These are phyloP conservation scores for Torymus aiolomorphi DNA, from an alignment of 2,888 invertebrate genomes.

Conservation along the genomic window DNA sequence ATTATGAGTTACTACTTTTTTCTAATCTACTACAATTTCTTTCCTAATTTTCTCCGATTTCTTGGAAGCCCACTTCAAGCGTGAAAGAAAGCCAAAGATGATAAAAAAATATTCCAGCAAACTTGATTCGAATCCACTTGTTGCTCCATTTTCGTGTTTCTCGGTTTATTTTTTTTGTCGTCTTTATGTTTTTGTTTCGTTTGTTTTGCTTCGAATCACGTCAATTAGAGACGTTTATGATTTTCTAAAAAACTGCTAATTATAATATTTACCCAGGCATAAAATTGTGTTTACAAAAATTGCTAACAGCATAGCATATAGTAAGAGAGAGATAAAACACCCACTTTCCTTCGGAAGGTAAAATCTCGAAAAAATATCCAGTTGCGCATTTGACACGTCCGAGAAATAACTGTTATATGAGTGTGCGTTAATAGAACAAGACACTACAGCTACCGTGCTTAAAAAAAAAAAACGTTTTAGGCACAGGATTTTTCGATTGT, in stretches of 20 bases:
- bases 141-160: conserved; percentile 21
- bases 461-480: conserved; percentile 1
- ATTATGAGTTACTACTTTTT: conserved; percentile 24
- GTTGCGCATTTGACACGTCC: conserved; percentile 8
- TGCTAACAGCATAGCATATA: no score
- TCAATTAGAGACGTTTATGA: no score
- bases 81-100: background rate
- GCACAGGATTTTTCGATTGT: background rate
- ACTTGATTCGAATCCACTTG: conserved; percentile 11
- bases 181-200: conserved; percentile 4
- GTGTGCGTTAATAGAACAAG: background rate
- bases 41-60: conserved; percentile 18
- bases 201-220: background rate
- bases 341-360: no score
- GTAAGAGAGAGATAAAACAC: no score
- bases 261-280: no score
- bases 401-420: conserved; percentile 27
- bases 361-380: conserved; percentile 19
- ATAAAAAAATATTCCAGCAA: background rate
- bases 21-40: background rate
- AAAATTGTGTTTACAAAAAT: no score
- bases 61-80: background rate
- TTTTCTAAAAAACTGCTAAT: no score
- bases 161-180: conserved; percentile 1
- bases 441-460: background rate